Base-by-base conservation (phyloP, 2,888 invertebrate genomes). In the Chrysomela aeneicollis region DNA sequence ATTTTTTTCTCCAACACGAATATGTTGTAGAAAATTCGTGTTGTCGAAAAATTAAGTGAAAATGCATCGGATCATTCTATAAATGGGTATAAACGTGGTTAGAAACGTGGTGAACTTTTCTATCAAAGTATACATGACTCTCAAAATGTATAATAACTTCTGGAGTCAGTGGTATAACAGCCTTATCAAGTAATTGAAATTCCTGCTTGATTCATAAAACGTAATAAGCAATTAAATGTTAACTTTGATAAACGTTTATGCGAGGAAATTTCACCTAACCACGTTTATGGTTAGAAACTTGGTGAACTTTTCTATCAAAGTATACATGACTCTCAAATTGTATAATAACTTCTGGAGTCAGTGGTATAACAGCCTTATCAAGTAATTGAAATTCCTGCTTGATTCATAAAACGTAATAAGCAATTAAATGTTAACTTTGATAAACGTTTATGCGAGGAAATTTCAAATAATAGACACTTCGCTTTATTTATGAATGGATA, bases 391-490 rank as follows among this genome's bases (percentile, higher is more conserved):
- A 61, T 42, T 51, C 46, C 6, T 52, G 18, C 15, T 4, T 12
- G 30, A 62, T 57, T 53, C 26, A 62, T 30, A 55, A 59, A 63
- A 68, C 53, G 51, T 61, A 61, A 68, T 66, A 65, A 59, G 54
- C 63, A 65, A 65, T 63, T 63, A 61, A 63, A 60, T 26, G 47
- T n/a, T 21, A 63, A 61, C 51, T 59, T 65, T 68, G 68, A 63
- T 65, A 63, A 54, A 65, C 59, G 58, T 66, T 54, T 61, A 63
- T 55, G 63, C 51, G 61, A 57, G 65, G 61, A 61, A 63, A 51
- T 61, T 66, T 63, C 57, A 53, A 63, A 60, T 68, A 68, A 68
- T 65, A 66, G 68, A 68, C 63, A 66, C 68, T 66, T 66, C 61
- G 66, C 63, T 55, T 62, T 65, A 68, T 68, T 66, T 68, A 68